Base-by-base conservation (phyloP, 1,140 invertebrate genomes). In the Drosophila burlai region DNA sequence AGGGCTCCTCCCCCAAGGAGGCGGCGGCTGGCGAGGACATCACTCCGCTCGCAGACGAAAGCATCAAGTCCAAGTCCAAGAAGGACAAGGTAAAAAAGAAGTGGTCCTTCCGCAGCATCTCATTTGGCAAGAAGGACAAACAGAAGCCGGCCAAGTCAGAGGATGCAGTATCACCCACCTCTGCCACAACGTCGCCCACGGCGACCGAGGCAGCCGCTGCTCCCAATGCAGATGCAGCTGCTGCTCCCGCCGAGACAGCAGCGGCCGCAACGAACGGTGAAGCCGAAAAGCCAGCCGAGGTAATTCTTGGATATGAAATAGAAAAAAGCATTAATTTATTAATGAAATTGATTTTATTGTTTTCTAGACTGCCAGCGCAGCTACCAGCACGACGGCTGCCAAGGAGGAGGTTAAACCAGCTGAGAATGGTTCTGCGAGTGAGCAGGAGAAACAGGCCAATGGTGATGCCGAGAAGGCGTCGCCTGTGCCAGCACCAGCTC, bases 1-100 rank as follows among this genome's bases (percentile, higher is more conserved):
- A 64, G 58, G 77, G 76, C 0, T 24, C 24, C 0, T 89, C 84
- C 4, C 85, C 81, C 50, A 89, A 92, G 50, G 90, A 92, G 46
- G 68, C 67, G n/a, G 92, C 85, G 58, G 95, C 94, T 31, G 93
- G 94, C 11, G 94, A 95, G 55, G 95, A 95, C 45, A 92, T 92
- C 24, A 89, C 86, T 24, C 91, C 91, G 8, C 61, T 92, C 11
- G 94, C 95, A 18, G 95, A 96, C 77, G 95, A 96, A 31, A 94
- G 93, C 87, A 81, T 91, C 57, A 96, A 96, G 92, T 96, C 96
- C 93, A 94, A 94, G 83, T 95, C 95, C 81, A 97, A 97, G 93
- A 96, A 97, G 92, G 96, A 97, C 77, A 96, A 96, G 94, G 95
- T 96, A 64, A 97, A 97, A 94, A 97, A 97, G 94, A 97, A 97